Percentiles rank a stretch among this genome's conserved stretches.
phyloP scores from a whole-genome alignment of 1,140 invertebrate species.

The Drosophila mayri region DNA sequence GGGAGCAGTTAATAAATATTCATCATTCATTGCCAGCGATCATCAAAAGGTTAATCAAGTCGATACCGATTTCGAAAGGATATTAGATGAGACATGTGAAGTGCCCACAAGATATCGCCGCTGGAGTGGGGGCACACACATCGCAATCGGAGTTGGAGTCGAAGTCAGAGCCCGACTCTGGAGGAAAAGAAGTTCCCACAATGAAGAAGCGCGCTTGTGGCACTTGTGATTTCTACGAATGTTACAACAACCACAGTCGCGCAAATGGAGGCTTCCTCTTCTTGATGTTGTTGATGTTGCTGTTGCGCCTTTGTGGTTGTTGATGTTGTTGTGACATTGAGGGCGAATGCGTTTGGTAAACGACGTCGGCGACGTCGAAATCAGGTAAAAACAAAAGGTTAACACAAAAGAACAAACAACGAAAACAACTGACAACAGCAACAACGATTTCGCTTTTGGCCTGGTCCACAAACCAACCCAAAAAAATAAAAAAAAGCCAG shows the following conservation, averaged over 20 bases:
- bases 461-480: constrained; percentile 36
- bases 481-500: constrained; percentile 11
- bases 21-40: constrained; percentile 78
- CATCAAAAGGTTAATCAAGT: constrained; percentile 73
- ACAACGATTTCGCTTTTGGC: constrained; percentile 73
- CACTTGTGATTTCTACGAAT: constrained; percentile 83
- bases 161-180: constrained; percentile 8
- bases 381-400: constrained; percentile 83
- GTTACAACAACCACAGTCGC: constrained; percentile 69
- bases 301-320: constrained; percentile 44
- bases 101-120: constrained; percentile 29
- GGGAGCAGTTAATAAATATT: constrained; percentile 75
- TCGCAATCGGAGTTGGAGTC: neutral
- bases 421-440: constrained; percentile 67
- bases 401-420: constrained; percentile 82
- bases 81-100: constrained; percentile 72
- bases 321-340: constrained; percentile 79
- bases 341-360: constrained; percentile 80
- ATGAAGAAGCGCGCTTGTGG: constrained; percentile 76
- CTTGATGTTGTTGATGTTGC: constrained; percentile 32
- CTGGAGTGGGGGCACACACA: constrained; percentile 38
- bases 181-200: constrained; percentile 77
- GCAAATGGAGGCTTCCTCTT: constrained; percentile 37
- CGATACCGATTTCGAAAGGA: constrained; percentile 67
- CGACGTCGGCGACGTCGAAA: constrained; percentile 65